These are phyloP conservation scores for Montipora cactus DNA, from an alignment of 64 coral and sea anemone species.

Conservation along the genomic window DNA sequence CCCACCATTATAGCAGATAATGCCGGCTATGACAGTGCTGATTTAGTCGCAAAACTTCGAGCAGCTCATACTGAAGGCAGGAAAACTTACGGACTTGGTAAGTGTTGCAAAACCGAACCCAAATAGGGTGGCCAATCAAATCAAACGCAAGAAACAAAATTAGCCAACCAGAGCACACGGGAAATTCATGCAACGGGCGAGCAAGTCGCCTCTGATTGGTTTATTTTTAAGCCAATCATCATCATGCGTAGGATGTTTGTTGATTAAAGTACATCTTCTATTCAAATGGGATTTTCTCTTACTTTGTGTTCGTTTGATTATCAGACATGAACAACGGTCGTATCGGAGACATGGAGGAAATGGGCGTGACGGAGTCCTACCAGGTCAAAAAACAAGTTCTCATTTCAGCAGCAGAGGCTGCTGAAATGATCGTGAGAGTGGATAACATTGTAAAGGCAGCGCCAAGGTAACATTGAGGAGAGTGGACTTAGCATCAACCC, in stretches of 20 bases:
- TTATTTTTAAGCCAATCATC: too few relatives aligned
- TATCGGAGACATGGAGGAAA: slow-evolving; percentile 89
- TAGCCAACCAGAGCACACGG: too few relatives aligned
- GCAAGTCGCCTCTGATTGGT: too few relatives aligned
- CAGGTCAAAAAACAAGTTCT: slow-evolving; percentile 96
- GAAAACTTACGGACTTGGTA: slow-evolving; percentile 86
- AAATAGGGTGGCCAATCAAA: neutral
- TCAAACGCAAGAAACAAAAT: neutral
- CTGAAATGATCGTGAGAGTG: slow-evolving; percentile 96
- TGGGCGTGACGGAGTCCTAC: slow-evolving; percentile 96
- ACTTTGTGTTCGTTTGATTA: neutral
- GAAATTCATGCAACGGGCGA: too few relatives aligned
- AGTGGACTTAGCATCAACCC: too few relatives aligned
- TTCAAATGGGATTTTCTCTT: neutral
- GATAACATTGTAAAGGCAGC: slow-evolving; percentile 98
- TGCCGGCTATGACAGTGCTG: slow-evolving; percentile 98
- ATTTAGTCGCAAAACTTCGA: slow-evolving; percentile 95
- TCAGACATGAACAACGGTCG: slow-evolving; percentile 89
- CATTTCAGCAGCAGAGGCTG: slow-evolving; percentile 91
- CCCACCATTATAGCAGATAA: slow-evolving; percentile 99
- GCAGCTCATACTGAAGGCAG: slow-evolving; percentile 94
- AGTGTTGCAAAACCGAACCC: neutral
- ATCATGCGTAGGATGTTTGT: too few relatives aligned
- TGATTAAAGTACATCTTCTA: too few relatives aligned
- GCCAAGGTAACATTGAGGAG: slow-evolving; percentile 78